Base-by-base conservation (phyloP, 2,797 vertebrate species). In the Sebastes kiyomatsui region DNA sequence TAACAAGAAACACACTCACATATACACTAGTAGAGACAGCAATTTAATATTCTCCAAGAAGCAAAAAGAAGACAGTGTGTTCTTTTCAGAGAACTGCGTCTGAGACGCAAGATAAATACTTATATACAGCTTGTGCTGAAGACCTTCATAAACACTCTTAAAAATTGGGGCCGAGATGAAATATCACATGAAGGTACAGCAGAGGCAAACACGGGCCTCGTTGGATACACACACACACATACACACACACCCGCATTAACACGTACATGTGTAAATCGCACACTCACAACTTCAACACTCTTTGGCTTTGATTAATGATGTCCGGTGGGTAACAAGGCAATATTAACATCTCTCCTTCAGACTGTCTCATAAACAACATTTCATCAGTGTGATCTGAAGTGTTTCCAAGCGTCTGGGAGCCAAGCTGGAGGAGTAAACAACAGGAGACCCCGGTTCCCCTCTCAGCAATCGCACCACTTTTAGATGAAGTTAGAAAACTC, bases 281-380 rank as follows among this genome's bases (percentile, higher is more conserved):
- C 18, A 2, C 65, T 82, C 72, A 74, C 75, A 83, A 87, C 77
- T 76, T 83, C 72, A 88, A 78, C 82, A 81, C 60, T 49, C 69
- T 66, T 18, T 72, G 80, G 77, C 71, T 67, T 90, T 89, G 86
- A 90, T 84, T 87, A 83, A 87, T 75, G 77, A 71, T 75, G 83
- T 80, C 75, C 49, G 59, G 81, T 74, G 74, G 70, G 73, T 82
- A 90, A 75, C 84, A 72, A 72, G 77, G 75, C 68, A 87, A 87
- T 79, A 90, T 87, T 77, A 86, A 69, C 76, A 69, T 86, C 64
- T 38, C 71, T 84, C 62, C 86, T 81, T 83, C 75, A 72, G 76
- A 72, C 67, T 56, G 80, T 83, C 81, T 80, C 80, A 88, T 91
- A 92, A 93, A 94, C 92, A 93, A 72, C 87, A 85, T 90, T 90